Conservation (phyloP, 2,797 vertebrate species). For the Epinephelus awoara region DNA sequence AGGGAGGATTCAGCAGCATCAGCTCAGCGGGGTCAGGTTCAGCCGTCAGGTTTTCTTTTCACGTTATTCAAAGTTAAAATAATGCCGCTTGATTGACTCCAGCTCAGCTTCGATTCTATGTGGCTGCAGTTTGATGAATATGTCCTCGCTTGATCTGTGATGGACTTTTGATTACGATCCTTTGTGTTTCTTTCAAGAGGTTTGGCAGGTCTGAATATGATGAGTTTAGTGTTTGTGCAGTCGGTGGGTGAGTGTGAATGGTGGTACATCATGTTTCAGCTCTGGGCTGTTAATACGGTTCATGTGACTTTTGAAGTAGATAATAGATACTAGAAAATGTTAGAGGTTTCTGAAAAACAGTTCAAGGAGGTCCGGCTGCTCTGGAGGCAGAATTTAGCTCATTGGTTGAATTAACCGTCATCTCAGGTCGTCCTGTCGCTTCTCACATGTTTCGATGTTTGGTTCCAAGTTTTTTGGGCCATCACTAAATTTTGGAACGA, state of each 20-base stretch:
- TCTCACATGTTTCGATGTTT: not conserved
- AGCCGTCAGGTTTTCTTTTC: slow-evolving; percentile 21
- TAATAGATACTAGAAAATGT: slow-evolving; percentile 3
- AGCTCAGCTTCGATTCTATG: slow-evolving; percentile 1
- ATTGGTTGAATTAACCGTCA: not conserved
- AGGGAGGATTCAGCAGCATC: slow-evolving; percentile 32
- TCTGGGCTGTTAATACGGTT: not conserved
- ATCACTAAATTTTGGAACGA: not conserved
- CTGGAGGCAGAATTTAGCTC: slow-evolving; percentile 16
- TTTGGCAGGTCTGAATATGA: slow-evolving; percentile 31
- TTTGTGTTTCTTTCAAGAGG: slow-evolving; percentile 40
- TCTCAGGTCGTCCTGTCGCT: not conserved
- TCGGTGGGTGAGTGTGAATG: slow-evolving; percentile 3
- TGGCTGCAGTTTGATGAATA: slow-evolving; percentile 19
- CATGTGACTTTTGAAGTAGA: slow-evolving; percentile 11
- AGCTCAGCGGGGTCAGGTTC: slow-evolving; percentile 34
- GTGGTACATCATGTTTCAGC: not conserved
- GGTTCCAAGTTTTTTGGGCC: not conserved
- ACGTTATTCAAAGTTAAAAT: slow-evolving; percentile 37
- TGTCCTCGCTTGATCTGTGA: slow-evolving; percentile 22
- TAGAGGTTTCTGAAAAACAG: slow-evolving; percentile 10
- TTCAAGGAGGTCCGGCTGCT: slow-evolving; percentile 31
- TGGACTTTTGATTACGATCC: slow-evolving; percentile 29
- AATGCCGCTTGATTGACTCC: slow-evolving; percentile 30
- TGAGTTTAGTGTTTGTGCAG: slow-evolving; percentile 9